phyloP scores from a whole-genome alignment of 2,797 vertebrate species.

The Diceros bicornis region DNA sequence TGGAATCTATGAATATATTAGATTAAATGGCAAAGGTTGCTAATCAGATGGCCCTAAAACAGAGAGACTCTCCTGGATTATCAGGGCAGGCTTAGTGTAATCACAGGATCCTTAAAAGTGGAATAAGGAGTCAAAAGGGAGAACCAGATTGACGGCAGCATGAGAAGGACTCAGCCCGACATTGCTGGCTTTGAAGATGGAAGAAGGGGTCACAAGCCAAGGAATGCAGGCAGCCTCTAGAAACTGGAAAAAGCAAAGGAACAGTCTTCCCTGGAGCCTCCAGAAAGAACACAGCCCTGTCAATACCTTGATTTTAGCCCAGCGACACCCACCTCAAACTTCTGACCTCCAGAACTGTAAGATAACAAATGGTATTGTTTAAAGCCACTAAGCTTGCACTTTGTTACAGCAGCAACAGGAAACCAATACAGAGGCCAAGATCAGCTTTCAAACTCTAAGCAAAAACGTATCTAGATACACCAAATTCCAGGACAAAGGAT shows the following conservation, averaged over 20 bases:
- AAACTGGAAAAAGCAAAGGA: background rate
- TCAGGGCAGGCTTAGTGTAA: background rate
- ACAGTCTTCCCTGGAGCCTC: background rate
- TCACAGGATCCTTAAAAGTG: background rate
- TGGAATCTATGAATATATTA: background rate
- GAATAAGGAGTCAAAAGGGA: background rate
- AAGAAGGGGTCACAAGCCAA: background rate
- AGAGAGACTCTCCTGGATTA: background rate
- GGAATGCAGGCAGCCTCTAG: background rate
- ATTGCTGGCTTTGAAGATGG: background rate
- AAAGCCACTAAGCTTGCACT: background rate
- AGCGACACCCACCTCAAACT: background rate
- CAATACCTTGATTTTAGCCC: background rate
- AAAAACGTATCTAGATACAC: background rate
- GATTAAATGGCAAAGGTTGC: background rate
- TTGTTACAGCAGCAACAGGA: slow-evolving; percentile 10
- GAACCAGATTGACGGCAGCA: background rate
- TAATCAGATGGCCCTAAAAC: background rate
- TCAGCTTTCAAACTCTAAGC: slow-evolving; percentile 51
- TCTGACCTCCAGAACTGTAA: slow-evolving; percentile 5
- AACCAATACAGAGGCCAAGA: slow-evolving; percentile 35
- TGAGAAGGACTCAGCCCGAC: background rate
- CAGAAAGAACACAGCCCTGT: background rate
- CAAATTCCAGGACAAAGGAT: slow-evolving; percentile 24
- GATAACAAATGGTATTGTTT: background rate